Percentiles rank a stretch among this genome's conserved stretches.
Evolutionary conservation across 2,888 invertebrate species (phyloP).

Genomic region (Chloroclystis v-ata): DNA sequence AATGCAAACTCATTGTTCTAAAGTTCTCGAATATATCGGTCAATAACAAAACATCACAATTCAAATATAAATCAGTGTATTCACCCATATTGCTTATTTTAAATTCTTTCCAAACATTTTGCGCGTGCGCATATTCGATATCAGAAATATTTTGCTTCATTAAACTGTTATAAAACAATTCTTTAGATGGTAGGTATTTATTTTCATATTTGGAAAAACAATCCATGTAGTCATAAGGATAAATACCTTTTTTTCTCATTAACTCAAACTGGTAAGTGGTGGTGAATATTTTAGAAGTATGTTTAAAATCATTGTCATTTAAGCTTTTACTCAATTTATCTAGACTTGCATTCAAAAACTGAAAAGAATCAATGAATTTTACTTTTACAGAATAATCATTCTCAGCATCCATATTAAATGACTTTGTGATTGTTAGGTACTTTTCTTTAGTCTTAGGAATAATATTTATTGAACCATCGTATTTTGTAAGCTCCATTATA

Average conservation of each 20-base stretch:
- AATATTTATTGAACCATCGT: neutral
- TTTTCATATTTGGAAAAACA: slow-evolving; percentile 2
- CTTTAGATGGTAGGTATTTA: neutral
- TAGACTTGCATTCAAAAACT: slow-evolving; percentile 5
- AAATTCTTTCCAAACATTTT: slow-evolving; percentile 3
- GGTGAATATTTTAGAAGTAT: neutral
- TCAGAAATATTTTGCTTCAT: neutral
- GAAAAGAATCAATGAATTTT: slow-evolving; percentile 6
- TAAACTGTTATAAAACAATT: slow-evolving; percentile 8
- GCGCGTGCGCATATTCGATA: slow-evolving; percentile 2
- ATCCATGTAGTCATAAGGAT: slow-evolving; percentile 1
- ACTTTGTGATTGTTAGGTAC: neutral
- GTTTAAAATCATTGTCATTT: neutral
- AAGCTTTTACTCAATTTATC: slow-evolving; percentile 1
- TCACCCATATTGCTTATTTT: slow-evolving; percentile 3
- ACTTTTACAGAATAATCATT: neutral
- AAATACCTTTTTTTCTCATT: too few relatives aligned
- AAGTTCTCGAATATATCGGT: slow-evolving; percentile 11
- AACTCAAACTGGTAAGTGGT: neutral
- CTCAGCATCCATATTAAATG: neutral
- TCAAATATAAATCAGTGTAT: slow-evolving; percentile 15
- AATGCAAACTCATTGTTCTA: neutral
- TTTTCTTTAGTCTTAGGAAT: neutral
- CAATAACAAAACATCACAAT: slow-evolving; percentile 5
- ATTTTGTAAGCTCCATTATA: neutral